phyloP scores from a whole-genome alignment of 2,888 invertebrate genomes.

The Drosophila anceps region DNA sequence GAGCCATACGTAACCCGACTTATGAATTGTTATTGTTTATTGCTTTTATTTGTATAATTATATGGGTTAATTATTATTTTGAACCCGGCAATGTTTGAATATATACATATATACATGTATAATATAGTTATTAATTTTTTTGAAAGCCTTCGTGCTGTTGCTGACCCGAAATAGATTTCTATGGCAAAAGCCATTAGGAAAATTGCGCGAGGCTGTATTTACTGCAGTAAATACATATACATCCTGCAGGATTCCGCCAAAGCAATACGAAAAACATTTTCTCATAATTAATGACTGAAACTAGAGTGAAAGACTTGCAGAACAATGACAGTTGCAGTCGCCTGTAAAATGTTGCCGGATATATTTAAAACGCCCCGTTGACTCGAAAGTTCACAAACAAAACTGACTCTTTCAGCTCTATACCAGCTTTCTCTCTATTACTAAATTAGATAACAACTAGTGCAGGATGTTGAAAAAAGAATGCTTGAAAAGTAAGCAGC shows the following conservation, averaged over 20 bases:
- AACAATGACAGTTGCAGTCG: constrained; percentile 70
- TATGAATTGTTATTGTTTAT: constrained; percentile 26
- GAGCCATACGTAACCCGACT: constrained; percentile 49
- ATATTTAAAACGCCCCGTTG: constrained; percentile 61
- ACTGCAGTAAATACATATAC: constrained; percentile 14
- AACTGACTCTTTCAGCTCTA: constrained; percentile 1
- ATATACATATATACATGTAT: too few relatives aligned
- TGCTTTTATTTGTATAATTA: constrained; percentile 31
- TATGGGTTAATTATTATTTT: constrained; percentile 68
- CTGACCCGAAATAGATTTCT: constrained; percentile 36
- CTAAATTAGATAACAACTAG: constrained; percentile 67
- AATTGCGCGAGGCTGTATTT: constrained; percentile 58
- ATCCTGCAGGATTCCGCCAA: constrained; percentile 35
- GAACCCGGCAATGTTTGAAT: constrained; percentile 25
- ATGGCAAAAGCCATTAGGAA: constrained; percentile 59
- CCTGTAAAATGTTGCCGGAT: constrained; percentile 67
- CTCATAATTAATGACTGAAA: constrained; percentile 72
- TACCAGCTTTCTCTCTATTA: background rate
- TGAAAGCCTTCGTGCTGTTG: constrained; percentile 19
- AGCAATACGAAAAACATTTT: constrained; percentile 66
- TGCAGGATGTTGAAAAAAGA: constrained; percentile 33
- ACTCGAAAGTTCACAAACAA: constrained; percentile 17
- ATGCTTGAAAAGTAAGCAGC: constrained; percentile 26
- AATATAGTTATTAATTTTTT: constrained; percentile 6
- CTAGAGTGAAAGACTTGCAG: constrained; percentile 54